These are phyloP conservation scores for Orchesella flavescens DNA, from an alignment of 2,888 invertebrate species.

Conservation along the genomic window DNA sequence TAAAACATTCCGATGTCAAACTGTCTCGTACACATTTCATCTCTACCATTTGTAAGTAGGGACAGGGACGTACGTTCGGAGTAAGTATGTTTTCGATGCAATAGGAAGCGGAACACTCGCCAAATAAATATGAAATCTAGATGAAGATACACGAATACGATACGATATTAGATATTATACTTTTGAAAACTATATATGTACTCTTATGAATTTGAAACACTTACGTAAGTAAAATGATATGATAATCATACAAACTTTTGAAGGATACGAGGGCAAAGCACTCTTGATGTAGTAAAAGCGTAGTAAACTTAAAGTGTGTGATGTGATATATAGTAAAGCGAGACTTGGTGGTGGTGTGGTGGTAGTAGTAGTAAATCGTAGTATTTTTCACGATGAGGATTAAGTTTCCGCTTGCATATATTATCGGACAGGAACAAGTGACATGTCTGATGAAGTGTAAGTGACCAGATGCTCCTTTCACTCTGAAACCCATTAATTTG, in stretches of 20 bases:
- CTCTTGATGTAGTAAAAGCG: slow-evolving; percentile 22
- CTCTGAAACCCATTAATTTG: slow-evolving; percentile 58
- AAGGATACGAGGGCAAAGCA: slow-evolving; percentile 66
- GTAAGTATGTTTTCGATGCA: no score
- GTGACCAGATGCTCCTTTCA: slow-evolving; percentile 64
- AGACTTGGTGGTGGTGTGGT: background rate
- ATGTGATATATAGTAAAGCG: background rate
- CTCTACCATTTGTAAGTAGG: background rate
- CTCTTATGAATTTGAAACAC: background rate
- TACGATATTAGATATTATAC: background rate
- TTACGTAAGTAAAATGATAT: slow-evolving; percentile 4
- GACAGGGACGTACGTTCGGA: background rate
- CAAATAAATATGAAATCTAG: slow-evolving; percentile 32
- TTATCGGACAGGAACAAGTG: slow-evolving; percentile 33
- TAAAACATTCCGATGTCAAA: slow-evolving; percentile 54
- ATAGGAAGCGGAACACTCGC: background rate
- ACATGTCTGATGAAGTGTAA: slow-evolving; percentile 63
- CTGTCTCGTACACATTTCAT: slow-evolving; percentile 50
- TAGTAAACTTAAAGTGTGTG: slow-evolving; percentile 8
- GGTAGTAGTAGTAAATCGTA: slow-evolving; percentile 7
- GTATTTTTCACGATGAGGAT: slow-evolving; percentile 22
- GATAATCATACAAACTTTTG: slow-evolving; percentile 25
- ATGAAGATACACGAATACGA: background rate
- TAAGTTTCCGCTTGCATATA: slow-evolving; percentile 14
- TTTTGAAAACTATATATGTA: background rate